Conservation (phyloP, 1,140 invertebrate species). For the Atta cephalotes region DNA sequence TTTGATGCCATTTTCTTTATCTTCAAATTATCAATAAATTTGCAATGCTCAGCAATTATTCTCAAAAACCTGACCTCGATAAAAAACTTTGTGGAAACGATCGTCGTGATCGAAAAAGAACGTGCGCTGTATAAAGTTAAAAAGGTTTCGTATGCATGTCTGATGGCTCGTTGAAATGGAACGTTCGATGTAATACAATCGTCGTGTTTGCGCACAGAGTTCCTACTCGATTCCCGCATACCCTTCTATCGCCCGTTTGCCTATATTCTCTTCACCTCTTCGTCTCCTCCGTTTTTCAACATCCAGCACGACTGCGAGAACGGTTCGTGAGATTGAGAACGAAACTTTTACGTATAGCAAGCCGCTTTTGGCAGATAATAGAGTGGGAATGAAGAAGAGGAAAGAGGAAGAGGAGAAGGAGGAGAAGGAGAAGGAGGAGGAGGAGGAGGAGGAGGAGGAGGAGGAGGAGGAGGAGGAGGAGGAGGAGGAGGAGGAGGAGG, state of each 20-base stretch:
- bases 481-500: neutral
- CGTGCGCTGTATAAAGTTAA: slow-evolving; percentile 55
- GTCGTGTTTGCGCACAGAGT: slow-evolving; percentile 65
- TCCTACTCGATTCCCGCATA: slow-evolving; percentile 54
- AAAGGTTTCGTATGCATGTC: slow-evolving; percentile 54
- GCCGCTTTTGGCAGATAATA: slow-evolving; percentile 17
- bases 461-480: neutral
- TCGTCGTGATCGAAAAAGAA: slow-evolving; percentile 33
- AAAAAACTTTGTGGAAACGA: slow-evolving; percentile 28
- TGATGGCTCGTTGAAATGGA: slow-evolving; percentile 47
- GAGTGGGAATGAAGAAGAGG: slow-evolving; percentile 32
- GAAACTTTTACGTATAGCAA: slow-evolving; percentile 69
- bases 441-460: slow-evolving; percentile 9
- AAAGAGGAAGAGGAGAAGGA: neutral
- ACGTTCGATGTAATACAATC: slow-evolving; percentile 65
- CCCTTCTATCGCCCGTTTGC: slow-evolving; percentile 15
- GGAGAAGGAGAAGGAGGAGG: neutral
- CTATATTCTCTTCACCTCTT: slow-evolving; percentile 15
- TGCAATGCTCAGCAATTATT: slow-evolving; percentile 6
- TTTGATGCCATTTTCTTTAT: neutral
- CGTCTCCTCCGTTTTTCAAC: slow-evolving; percentile 15
- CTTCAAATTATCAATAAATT: neutral
- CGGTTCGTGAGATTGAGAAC: slow-evolving; percentile 74
- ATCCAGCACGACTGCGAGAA: slow-evolving; percentile 43
- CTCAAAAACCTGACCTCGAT: neutral